Evolutionary conservation across 2,113 vertebrate genomes (phyloP), one percentile per base, ranked within the genome.

Genomic region (Otis tarda): DNA sequence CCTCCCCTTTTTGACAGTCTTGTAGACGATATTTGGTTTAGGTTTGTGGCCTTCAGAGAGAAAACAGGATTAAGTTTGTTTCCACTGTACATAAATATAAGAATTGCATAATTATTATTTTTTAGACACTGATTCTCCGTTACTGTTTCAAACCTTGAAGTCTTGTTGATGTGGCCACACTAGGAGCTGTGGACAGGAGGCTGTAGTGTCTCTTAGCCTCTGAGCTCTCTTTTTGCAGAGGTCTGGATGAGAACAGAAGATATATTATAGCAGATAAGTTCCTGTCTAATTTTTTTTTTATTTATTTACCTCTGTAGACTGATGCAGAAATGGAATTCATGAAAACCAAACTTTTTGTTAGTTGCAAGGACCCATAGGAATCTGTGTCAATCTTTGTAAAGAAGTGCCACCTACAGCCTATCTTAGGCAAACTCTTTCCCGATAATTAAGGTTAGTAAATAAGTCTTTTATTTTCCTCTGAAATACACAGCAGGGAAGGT

Each of bases 371-470:
- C 70, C 35, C 0, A 0, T 17, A 61, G 63, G 83, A 92, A 68
- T 39, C 88, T 53, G 12, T 3, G 19, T 94, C 83, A 67, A 5
- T 50, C 83, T 89, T 65, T 76, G 92, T 79, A 91, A 96, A 89
- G 94, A 96, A 95, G 57, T 94, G 90, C 77, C 95, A 91, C 49
- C 89, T 89, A 52, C 95, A 91, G 87, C 94, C 94, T 96, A 93
- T 94, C 91, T 96, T 94, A 94, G 87, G 70, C 87, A 97, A 95
- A 97, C 87, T 92, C 37, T 85, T 92, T 57, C 89, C 92, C 96
- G 93, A 89, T 87, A 89, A 89, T 96, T 91, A 83, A 93, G 95
- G 83, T 93, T 70, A 70, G 96, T 96, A 95, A 94, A 91, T 55
- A 94, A 94, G 93, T 88, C 93, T 75, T 91, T 56, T 92, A 56